Percentiles rank a stretch among this genome's conserved stretches.
Conservation (phyloP, 2,888 invertebrate species). For the Amphipoea lucens region DNA sequence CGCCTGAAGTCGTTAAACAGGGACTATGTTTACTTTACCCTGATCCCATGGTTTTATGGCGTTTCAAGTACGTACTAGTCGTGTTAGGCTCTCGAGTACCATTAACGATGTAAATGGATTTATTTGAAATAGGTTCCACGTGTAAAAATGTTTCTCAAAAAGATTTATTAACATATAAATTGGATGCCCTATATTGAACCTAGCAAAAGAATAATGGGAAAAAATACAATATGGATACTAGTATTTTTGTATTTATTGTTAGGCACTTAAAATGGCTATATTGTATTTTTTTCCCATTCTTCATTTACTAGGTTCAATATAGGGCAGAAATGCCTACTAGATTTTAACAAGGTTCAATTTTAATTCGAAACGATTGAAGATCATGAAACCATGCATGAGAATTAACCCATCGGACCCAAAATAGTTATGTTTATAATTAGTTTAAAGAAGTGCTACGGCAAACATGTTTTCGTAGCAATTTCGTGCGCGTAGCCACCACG, state of each 20-base stretch:
- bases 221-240: neutral
- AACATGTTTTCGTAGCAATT: conserved; percentile 32
- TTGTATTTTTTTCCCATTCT: neutral
- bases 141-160: conserved; percentile 9
- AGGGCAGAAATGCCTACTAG: neutral
- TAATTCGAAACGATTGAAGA: neutral
- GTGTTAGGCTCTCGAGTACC: conserved; percentile 12
- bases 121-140: conserved; percentile 21
- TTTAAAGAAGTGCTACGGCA: conserved; percentile 11
- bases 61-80: conserved; percentile 34
- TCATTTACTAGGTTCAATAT: neutral
- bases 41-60: conserved; percentile 57
- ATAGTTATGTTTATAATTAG: neutral
- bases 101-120: conserved; percentile 36
- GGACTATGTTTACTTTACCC: conserved; percentile 51
- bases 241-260: neutral
- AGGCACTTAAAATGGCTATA: neutral
- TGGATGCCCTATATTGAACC: neutral
- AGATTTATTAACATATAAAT: neutral
- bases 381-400: neutral
- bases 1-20: conserved; percentile 63
- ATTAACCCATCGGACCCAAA: neutral
- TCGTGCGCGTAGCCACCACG: conserved; percentile 31
- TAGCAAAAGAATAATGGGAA: neutral
- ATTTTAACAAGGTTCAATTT: neutral